phyloP scores from a whole-genome alignment of 2,888 invertebrate genomes.

The Conus canariensis region DNA sequence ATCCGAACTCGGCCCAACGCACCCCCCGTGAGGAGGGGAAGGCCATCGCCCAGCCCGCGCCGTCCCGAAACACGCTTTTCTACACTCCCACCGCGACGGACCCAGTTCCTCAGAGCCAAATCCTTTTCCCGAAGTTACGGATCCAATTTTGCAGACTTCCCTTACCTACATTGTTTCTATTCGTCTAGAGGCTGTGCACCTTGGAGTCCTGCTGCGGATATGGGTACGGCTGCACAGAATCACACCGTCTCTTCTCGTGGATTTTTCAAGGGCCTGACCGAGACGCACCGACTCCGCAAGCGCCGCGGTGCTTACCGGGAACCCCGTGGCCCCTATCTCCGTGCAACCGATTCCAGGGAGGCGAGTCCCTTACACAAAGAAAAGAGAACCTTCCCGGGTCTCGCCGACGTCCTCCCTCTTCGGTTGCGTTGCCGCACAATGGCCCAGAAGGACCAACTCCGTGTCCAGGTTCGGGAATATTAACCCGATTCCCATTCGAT shows the following conservation, averaged over 20 bases:
- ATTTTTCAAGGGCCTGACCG: slow-evolving; percentile 78
- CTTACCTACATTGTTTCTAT: neutral
- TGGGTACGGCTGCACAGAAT: slow-evolving; percentile 83
- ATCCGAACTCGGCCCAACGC: neutral
- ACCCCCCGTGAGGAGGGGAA: slow-evolving; percentile 39
- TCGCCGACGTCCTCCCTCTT: slow-evolving; percentile 76
- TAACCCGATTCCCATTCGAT: slow-evolving; percentile 77
- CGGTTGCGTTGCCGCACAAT: slow-evolving; percentile 63
- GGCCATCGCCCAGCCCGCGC: slow-evolving; percentile 70
- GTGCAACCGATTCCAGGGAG: slow-evolving; percentile 79
- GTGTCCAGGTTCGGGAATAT: slow-evolving; percentile 82
- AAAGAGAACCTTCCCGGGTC: slow-evolving; percentile 80
- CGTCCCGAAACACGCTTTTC: slow-evolving; percentile 77
- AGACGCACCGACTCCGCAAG: slow-evolving; percentile 73
- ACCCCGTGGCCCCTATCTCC: slow-evolving; percentile 60
- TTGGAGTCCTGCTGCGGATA: slow-evolving; percentile 86
- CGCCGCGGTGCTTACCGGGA: slow-evolving; percentile 78
- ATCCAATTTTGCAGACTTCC: slow-evolving; percentile 82
- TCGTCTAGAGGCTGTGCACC: slow-evolving; percentile 82
- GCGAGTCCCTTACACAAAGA: slow-evolving; percentile 78
- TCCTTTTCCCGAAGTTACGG: slow-evolving; percentile 84
- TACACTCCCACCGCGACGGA: slow-evolving; percentile 79
- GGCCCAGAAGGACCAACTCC: slow-evolving; percentile 73
- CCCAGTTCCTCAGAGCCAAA: slow-evolving; percentile 79
- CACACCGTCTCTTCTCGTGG: slow-evolving; percentile 76